A percentile compares a stretch with the other conserved stretches of the same genome.
Evolutionary conservation across 2,113 vertebrate genomes (phyloP).

Genomic region (Leucopternis melanops): DNA sequence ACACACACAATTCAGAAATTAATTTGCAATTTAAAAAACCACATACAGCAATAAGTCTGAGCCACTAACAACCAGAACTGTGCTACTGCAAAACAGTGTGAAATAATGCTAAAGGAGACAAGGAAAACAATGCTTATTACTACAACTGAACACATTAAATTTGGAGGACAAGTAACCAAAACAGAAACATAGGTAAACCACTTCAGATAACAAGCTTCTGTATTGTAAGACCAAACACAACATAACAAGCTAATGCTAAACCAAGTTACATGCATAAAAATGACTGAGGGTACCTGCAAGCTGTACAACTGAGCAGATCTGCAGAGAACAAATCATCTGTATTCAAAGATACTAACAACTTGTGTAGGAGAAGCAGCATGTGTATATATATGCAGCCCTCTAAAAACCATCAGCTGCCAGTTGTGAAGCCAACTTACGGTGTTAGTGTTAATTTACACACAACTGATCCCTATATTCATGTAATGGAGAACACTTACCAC

Average conservation of each 20-base stretch:
- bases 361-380: rapidly evolving
- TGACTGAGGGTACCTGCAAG: neutral
- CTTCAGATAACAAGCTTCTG: neutral
- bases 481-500: slow-evolving; percentile 69
- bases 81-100: neutral
- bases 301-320: neutral
- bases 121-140: neutral
- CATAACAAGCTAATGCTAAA: neutral
- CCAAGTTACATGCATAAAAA: neutral
- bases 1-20: neutral
- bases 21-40: neutral
- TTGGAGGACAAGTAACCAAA: neutral
- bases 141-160: neutral
- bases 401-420: neutral
- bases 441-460: neutral
- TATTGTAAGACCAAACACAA: neutral
- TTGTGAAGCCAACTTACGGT: neutral
- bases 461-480: neutral
- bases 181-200: neutral
- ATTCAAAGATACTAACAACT: neutral
- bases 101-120: neutral
- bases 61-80: neutral
- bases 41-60: neutral
- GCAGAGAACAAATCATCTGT: neutral
- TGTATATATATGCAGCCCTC: neutral